Percentiles rank a stretch among this genome's conserved stretches.
Conservation (phyloP, 2,113 vertebrate genomes). For the Noctilio leporinus region DNA sequence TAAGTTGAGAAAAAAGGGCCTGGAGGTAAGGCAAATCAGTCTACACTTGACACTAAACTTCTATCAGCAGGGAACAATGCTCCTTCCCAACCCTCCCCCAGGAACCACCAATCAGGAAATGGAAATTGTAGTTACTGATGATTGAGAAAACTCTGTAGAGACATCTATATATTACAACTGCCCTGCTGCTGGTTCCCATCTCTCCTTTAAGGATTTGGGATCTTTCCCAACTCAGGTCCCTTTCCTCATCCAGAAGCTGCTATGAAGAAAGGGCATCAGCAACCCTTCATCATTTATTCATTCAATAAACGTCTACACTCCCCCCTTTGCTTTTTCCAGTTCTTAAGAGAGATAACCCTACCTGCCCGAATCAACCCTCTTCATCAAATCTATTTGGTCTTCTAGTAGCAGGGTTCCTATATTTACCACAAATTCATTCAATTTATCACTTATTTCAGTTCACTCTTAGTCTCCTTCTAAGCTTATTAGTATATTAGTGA, state of each 20-base stretch:
- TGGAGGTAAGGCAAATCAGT: constrained; percentile 78
- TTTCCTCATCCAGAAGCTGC: neutral
- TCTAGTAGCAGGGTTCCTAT: neutral
- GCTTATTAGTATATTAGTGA: neutral
- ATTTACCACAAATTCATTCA: neutral
- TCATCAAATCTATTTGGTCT: neutral
- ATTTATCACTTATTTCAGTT: neutral
- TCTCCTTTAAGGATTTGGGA: neutral
- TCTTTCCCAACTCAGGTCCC: neutral
- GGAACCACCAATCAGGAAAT: constrained; percentile 51
- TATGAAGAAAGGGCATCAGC: neutral
- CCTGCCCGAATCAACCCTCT: neutral
- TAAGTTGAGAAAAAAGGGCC: constrained; percentile 71
- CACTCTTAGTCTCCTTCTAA: neutral
- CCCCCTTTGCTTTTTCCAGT: neutral
- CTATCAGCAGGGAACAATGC: constrained; percentile 41
- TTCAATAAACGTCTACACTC: neutral
- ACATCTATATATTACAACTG: neutral
- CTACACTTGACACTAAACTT: constrained; percentile 68
- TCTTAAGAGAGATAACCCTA: neutral
- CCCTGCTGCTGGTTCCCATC: neutral
- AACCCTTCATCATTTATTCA: neutral
- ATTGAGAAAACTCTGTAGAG: neutral
- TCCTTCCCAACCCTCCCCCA: constrained; percentile 4
- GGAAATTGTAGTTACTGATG: constrained; percentile 66